Evolutionary conservation across 2,888 invertebrate genomes (phyloP).

Genomic region (Crossocerus cetratus): DNA sequence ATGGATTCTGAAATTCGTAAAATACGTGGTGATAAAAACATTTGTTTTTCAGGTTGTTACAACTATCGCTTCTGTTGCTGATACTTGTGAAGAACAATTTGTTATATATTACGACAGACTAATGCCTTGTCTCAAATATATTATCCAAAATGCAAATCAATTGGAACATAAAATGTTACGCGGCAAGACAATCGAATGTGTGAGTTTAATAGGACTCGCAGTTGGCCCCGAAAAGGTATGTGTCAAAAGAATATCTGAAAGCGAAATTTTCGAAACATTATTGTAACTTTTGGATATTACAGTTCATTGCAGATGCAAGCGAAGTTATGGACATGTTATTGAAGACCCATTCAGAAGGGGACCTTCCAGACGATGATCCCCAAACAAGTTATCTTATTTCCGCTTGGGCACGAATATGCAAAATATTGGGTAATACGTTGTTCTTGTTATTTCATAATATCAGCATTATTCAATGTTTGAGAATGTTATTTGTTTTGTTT

Average conservation of each 20-base stretch:
- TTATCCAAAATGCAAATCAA: conserved; percentile 94
- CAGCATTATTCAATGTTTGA: background rate
- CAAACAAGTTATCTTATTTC: conserved; percentile 98
- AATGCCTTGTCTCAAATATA: conserved; percentile 96
- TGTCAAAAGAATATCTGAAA: background rate
- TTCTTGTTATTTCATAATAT: background rate
- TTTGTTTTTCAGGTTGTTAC: conserved; percentile 85
- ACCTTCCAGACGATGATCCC: conserved; percentile 95
- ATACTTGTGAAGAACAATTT: conserved; percentile 98
- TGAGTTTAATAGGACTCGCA: conserved; percentile 96
- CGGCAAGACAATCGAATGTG: conserved; percentile 99
- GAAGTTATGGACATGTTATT: conserved; percentile 97
- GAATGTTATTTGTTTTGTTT: conserved; percentile 6
- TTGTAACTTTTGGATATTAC: conserved; percentile 24
- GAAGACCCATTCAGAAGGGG: conserved; percentile 91
- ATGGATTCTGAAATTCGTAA: background rate
- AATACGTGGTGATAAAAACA: background rate
- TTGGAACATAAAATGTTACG: conserved; percentile 93
- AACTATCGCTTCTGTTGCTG: conserved; percentile 98
- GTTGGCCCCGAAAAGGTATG: conserved; percentile 85
- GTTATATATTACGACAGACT: conserved; percentile 94
- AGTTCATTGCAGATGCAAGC: conserved; percentile 93
- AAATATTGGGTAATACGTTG: conserved; percentile 82
- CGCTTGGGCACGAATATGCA: conserved; percentile 99
- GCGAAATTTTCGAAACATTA: background rate